Percentiles rank a stretch among this genome's conserved stretches.
These are phyloP conservation scores for Zosterops japonicus DNA, from an alignment of 2,113 vertebrate species.

Conservation along the genomic window DNA sequence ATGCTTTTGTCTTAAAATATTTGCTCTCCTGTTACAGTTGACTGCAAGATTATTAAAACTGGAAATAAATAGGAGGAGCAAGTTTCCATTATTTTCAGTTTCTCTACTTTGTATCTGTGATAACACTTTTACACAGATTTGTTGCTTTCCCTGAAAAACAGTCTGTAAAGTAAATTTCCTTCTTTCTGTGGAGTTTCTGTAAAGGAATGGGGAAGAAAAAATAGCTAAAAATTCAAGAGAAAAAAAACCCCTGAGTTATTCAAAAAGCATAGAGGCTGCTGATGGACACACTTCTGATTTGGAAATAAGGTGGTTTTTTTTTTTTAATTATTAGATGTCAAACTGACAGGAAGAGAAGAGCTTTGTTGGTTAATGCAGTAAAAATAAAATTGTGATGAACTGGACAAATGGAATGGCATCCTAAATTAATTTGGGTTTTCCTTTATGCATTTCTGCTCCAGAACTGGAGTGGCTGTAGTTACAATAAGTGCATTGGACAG, in stretches of 20 bases:
- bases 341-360: neutral
- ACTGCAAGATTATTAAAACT: conserved; percentile 29
- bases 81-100: conserved; percentile 18
- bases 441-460: conserved; percentile 22
- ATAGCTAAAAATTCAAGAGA: neutral
- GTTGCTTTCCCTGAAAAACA: conserved; percentile 19
- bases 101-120: neutral
- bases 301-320: neutral
- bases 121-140: neutral
- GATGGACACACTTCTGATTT: neutral
- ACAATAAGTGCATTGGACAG: conserved; percentile 21
- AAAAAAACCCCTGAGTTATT: neutral
- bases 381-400: neutral
- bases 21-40: conserved; percentile 16
- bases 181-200: neutral
- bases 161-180: neutral
- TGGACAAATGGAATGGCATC: neutral
- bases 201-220: neutral
- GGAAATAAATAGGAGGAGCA: conserved; percentile 19
- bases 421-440: conserved; percentile 6
- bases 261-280: neutral
- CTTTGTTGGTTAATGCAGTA: neutral
- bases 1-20: neutral
- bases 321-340: neutral
- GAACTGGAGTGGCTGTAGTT: conserved; percentile 29